A percentile compares a stretch with the other conserved stretches of the same genome.
These are phyloP conservation scores for Cinclus mexicanus DNA, from an alignment of 2,113 vertebrate species.

Conservation along the genomic window DNA sequence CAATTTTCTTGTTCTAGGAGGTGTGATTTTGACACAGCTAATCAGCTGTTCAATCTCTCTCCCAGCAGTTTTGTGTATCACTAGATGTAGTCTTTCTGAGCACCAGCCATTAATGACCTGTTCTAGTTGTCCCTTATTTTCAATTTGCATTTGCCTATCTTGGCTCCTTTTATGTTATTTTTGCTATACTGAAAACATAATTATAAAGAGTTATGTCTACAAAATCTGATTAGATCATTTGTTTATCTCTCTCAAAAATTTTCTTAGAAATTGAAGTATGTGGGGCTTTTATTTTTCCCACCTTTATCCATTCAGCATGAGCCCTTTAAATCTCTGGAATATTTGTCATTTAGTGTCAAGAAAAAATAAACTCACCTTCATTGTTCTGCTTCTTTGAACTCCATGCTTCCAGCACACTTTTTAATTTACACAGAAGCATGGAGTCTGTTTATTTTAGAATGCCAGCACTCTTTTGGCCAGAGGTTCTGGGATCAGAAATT, in stretches of 20 bases:
- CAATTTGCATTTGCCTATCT: background rate
- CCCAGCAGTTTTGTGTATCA: background rate
- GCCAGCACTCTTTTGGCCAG: background rate
- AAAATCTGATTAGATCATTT: background rate
- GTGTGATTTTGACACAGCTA: background rate
- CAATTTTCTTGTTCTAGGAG: background rate
- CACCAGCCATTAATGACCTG: background rate
- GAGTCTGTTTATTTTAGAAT: background rate
- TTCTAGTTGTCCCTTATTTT: background rate
- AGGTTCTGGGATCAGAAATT: background rate
- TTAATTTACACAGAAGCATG: background rate
- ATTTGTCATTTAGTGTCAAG: background rate
- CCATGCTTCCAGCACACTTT: background rate
- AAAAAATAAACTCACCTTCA: background rate
- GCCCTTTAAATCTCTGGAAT: background rate
- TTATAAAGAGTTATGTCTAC: background rate
- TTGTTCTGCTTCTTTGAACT: background rate
- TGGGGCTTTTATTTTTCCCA: accelerated
- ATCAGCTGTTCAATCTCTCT: background rate
- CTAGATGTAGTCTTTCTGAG: background rate
- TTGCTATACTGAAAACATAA: background rate
- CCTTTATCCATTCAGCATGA: background rate
- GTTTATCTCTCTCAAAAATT: background rate
- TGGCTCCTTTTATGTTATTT: background rate
- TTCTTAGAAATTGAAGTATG: background rate